Evolutionary conservation across 92 coral and sea anemone genomes (phyloP).

Genomic region (Zoanthus sansibaricus): DNA sequence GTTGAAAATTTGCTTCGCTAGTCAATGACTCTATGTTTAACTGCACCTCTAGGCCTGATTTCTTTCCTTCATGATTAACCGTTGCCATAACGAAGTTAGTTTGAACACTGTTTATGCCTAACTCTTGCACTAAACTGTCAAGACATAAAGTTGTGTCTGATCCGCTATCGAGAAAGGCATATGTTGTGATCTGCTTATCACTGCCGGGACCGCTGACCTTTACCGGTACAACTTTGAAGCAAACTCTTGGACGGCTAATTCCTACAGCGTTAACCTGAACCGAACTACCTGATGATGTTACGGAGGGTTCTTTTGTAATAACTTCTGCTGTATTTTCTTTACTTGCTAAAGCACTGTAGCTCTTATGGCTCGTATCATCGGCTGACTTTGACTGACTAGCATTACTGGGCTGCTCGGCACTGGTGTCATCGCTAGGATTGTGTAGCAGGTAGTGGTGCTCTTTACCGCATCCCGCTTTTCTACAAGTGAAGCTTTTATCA

Average conservation of each 20-base stretch:
- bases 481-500: background rate
- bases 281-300: slow-evolving; percentile 39
- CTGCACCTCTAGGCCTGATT: slow-evolving; percentile 61
- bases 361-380: background rate
- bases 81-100: slow-evolving; percentile 64
- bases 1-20: slow-evolving; percentile 62
- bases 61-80: slow-evolving; percentile 51
- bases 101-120: slow-evolving; percentile 56
- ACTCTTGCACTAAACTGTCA: slow-evolving; percentile 57
- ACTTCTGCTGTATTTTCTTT: background rate
- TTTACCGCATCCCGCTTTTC: slow-evolving; percentile 22
- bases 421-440: background rate
- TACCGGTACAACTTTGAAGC: slow-evolving; percentile 77
- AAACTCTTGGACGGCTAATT: slow-evolving; percentile 63
- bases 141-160: slow-evolving; percentile 77
- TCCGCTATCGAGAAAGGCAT: slow-evolving; percentile 75
- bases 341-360: slow-evolving; percentile 7
- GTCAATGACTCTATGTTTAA: slow-evolving; percentile 64
- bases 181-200: slow-evolving; percentile 59
- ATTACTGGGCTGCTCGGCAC: background rate
- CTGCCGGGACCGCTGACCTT: slow-evolving; percentile 57
- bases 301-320: slow-evolving; percentile 26
- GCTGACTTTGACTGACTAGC: background rate
- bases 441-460: slow-evolving; percentile 30
- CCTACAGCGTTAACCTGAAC: slow-evolving; percentile 45